Conservation (phyloP, 2,797 vertebrate genomes). For the Poeciliopsis gracilis region DNA sequence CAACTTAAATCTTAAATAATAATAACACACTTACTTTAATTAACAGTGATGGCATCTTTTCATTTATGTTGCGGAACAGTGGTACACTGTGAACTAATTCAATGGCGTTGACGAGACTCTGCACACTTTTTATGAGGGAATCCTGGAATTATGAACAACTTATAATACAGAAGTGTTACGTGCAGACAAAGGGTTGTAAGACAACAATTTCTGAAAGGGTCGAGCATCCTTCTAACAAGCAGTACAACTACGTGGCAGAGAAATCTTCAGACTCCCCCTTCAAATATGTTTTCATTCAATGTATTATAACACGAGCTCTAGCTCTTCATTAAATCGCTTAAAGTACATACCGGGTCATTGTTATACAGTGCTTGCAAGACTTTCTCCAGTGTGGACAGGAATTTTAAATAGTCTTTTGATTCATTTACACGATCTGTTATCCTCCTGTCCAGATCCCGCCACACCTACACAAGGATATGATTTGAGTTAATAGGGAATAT, state of each 20-base stretch:
- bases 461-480: conserved; percentile 69
- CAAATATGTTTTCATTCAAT: not conserved
- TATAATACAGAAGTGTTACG: not conserved
- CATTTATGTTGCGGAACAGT: conserved; percentile 83
- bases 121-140: conserved; percentile 81
- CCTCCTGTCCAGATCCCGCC: conserved; percentile 82
- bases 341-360: conserved; percentile 78
- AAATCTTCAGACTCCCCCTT: not conserved
- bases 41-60: conserved; percentile 83
- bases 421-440: conserved; percentile 85
- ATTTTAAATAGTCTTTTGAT: conserved; percentile 87
- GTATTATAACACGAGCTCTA: not conserved
- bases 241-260: not conserved
- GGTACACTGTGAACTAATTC: conserved; percentile 83
- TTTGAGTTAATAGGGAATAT: not conserved
- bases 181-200: not conserved
- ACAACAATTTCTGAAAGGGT: not conserved
- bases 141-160: conserved; percentile 73
- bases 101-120: conserved; percentile 82
- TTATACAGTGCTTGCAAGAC: conserved; percentile 85
- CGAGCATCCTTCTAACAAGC: not conserved
- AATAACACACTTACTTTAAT: conserved; percentile 76
- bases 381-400: conserved; percentile 81
- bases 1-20: not conserved
- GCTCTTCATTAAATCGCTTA: not conserved